phyloP scores from a whole-genome alignment of 2,888 invertebrate species.

The Cetonia aurata region DNA sequence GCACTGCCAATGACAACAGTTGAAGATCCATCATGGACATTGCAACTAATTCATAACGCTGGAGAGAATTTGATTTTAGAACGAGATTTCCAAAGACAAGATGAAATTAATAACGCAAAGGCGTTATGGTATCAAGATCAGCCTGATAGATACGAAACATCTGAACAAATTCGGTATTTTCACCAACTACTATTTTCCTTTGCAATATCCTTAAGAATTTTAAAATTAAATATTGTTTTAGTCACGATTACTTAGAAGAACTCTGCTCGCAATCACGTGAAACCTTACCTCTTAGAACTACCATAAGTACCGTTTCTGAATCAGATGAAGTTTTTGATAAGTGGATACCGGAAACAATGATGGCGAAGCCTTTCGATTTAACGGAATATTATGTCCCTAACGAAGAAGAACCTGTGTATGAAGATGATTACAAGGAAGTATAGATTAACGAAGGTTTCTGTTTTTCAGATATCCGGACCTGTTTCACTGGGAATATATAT shows the following conservation, averaged over 20 bases:
- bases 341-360: slow-evolving; percentile 43
- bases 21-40: slow-evolving; percentile 55
- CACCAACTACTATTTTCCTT: too few species aligned
- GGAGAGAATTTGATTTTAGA: slow-evolving; percentile 50
- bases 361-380: slow-evolving; percentile 25
- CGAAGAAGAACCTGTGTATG: slow-evolving; percentile 14
- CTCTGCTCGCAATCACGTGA: slow-evolving; percentile 7
- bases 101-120: slow-evolving; percentile 57
- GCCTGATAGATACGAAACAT: slow-evolving; percentile 53
- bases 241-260: slow-evolving; percentile 33
- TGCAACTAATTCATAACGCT: slow-evolving; percentile 53
- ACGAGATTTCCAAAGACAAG: slow-evolving; percentile 53
- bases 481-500: slow-evolving; percentile 25
- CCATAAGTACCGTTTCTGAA: background rate
- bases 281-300: background rate
- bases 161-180: slow-evolving; percentile 54
- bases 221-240: background rate
- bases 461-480: slow-evolving; percentile 32
- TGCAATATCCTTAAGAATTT: background rate
- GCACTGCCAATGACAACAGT: background rate
- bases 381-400: slow-evolving; percentile 28
- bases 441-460: background rate
- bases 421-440: background rate
- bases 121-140: slow-evolving; percentile 56
- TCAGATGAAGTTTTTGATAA: slow-evolving; percentile 7